phyloP scores from a whole-genome alignment of 2,888 invertebrate species.

The Frankliniella fusca region DNA sequence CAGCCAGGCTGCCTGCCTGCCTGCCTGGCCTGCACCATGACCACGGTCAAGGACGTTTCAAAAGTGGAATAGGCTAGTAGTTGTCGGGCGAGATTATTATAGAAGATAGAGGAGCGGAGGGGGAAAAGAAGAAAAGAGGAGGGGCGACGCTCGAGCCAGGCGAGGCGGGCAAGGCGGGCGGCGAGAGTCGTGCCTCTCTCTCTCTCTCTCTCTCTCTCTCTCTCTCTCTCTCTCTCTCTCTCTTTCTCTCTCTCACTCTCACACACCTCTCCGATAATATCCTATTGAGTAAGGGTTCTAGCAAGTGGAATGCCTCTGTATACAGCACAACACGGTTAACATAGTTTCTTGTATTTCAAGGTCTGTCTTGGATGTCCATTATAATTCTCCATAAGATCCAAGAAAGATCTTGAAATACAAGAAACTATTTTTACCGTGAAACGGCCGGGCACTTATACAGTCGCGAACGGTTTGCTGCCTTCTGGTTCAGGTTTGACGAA shows the following conservation, averaged over 20 bases:
- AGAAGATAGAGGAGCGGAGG: constrained; percentile 4
- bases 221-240: constrained; percentile 1
- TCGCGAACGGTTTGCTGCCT: no score
- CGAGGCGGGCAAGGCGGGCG: neutral
- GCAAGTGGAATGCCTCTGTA: no score
- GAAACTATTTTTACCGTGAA: no score
- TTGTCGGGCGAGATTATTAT: constrained; percentile 2
- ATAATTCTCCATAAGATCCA: no score
- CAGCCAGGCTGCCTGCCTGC: neutral
- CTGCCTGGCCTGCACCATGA: neutral
- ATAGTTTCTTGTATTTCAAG: no score
- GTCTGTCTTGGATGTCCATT: no score
- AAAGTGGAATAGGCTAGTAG: constrained; percentile 18
- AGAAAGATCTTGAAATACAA: no score
- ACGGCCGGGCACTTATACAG: no score
- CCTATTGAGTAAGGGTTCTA: no score
- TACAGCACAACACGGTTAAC: no score
- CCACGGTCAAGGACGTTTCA: constrained; percentile 25
- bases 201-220: neutral
- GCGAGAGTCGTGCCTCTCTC: neutral
- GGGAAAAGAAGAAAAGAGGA: neutral
- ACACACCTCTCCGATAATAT: neutral
- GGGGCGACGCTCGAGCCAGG: neutral
- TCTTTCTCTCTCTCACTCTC: neutral
- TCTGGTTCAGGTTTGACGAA: no score